Evolutionary conservation across 2,888 invertebrate genomes (phyloP), one percentile per base, ranked within the genome.

Genomic region (Mylabris sibirica): DNA sequence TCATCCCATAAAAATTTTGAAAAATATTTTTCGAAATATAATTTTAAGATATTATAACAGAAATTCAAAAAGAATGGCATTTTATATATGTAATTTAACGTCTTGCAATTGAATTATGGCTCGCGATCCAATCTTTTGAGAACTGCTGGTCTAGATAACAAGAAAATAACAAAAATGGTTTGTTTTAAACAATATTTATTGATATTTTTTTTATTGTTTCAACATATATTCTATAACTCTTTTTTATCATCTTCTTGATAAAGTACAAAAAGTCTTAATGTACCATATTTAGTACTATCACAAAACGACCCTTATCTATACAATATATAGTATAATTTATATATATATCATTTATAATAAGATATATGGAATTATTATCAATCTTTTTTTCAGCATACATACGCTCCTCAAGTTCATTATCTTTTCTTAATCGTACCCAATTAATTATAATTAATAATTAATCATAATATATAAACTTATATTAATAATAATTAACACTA

Each of bases 301-400:
- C 44, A 44, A 44, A 44, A 44, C 44, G 44, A 44, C 44, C 44
- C 44, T 44, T 44, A 44, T 44, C n/a, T 44, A 44, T 17, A n/a
- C n/a, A 44, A 5, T 14, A 12, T 44, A 17, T 44, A 44, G 44
- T 44, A 41, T 41, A 41, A 41, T 14, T 41, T 14, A 38, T 38
- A 38, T 38, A 38, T 38, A 38, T 38, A 38, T 38, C 4, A 30
- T 30, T 30, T 30, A 35, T 35, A 35, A 35, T 35, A 35, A 35
- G 35, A 35, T 35, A 35, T 35, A 35, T 35, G 35, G 35, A 35
- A 35, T 35, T 35, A 6, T 35, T 38, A 38, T 38, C 12, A 12
- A 38, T 38, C 38, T 38, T 11, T 38, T 35, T 35, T 35, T 44
- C 14, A 44, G 44, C 17, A 44, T 44, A 17, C 44, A 44, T 44